Percentiles rank a stretch among this genome's conserved stretches.
Conservation (phyloP, 2,888 invertebrate species). For the Lasioglossum villosulum region DNA sequence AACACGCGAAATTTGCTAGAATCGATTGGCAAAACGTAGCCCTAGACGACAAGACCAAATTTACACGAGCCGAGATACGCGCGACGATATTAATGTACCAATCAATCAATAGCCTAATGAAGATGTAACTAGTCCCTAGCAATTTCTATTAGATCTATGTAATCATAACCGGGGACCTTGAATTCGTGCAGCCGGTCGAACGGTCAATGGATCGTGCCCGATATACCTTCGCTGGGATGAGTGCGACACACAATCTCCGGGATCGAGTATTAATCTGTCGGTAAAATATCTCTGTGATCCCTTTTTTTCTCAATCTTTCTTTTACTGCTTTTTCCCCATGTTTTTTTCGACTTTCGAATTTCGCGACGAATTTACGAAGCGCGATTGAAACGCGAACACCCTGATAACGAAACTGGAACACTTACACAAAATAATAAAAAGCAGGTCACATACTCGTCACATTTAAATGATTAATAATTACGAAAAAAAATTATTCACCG, state of each 20-base stretch:
- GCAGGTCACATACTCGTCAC: not conserved
- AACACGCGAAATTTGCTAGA: conserved; percentile 27
- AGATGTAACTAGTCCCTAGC: conserved; percentile 60
- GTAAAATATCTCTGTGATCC: conserved; percentile 36
- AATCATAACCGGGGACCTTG: conserved; percentile 52
- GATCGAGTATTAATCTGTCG: conserved; percentile 49
- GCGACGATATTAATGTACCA: conserved; percentile 65
- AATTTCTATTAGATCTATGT: conserved; percentile 52
- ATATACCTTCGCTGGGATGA: conserved; percentile 45
- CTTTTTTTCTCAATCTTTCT: conserved; percentile 6
- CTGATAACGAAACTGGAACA: conserved; percentile 20
- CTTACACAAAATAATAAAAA: not conserved
- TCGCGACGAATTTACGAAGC: conserved; percentile 23
- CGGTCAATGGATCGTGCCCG: conserved; percentile 39
- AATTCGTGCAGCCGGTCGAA: conserved; percentile 36
- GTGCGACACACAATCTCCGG: conserved; percentile 25
- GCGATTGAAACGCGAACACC: conserved; percentile 43
- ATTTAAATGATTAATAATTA: not conserved
- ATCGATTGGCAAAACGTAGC: conserved; percentile 42
- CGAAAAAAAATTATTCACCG: too few relatives aligned
- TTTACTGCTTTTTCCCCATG: not conserved
- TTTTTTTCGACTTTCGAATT: conserved; percentile 5
- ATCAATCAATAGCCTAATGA: conserved; percentile 68
- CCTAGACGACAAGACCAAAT: conserved; percentile 44
- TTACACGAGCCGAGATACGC: conserved; percentile 50